Evolutionary conservation across 2,888 invertebrate species (phyloP).

Genomic region (Acanthosoma haemorrhoidale): DNA sequence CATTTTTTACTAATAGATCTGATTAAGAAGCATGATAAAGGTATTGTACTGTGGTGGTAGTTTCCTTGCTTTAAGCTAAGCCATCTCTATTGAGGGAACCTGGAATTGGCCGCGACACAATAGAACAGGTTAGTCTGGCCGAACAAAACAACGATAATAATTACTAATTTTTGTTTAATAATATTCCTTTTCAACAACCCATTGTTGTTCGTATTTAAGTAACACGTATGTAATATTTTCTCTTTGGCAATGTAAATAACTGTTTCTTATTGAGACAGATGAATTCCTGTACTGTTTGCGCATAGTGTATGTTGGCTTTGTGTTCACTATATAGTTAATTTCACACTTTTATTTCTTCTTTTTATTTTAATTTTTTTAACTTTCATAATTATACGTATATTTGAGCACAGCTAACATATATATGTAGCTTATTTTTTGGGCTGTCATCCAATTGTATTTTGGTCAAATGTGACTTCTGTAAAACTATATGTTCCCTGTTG

Average conservation of each 20-base stretch:
- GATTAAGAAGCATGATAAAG: neutral
- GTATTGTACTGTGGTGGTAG: neutral
- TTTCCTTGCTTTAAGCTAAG: neutral
- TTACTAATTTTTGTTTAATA: conserved; percentile 7
- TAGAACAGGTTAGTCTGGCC: conserved; percentile 12
- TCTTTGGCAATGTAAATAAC: conserved; percentile 26
- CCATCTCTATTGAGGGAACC: neutral
- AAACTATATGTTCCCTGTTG: conserved; percentile 27
- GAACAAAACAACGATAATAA: neutral
- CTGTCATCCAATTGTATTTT: conserved; percentile 31
- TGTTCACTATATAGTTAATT: conserved; percentile 29
- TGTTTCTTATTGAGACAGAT: conserved; percentile 26
- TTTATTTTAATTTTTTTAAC: neutral
- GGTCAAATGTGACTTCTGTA: conserved; percentile 27
- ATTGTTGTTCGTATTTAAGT: conserved; percentile 20
- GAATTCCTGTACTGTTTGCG: conserved; percentile 29
- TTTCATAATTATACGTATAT: conserved; percentile 21
- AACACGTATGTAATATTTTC: conserved; percentile 27
- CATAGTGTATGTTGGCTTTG: conserved; percentile 30
- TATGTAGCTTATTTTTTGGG: conserved; percentile 38
- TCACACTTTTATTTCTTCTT: conserved; percentile 18
- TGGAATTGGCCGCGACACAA: neutral
- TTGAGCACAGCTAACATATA: conserved; percentile 38
- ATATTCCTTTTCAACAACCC: neutral
- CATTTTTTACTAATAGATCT: neutral